Base-by-base conservation (phyloP, 1,140 invertebrate genomes). In the Liolophura sinensis region DNA sequence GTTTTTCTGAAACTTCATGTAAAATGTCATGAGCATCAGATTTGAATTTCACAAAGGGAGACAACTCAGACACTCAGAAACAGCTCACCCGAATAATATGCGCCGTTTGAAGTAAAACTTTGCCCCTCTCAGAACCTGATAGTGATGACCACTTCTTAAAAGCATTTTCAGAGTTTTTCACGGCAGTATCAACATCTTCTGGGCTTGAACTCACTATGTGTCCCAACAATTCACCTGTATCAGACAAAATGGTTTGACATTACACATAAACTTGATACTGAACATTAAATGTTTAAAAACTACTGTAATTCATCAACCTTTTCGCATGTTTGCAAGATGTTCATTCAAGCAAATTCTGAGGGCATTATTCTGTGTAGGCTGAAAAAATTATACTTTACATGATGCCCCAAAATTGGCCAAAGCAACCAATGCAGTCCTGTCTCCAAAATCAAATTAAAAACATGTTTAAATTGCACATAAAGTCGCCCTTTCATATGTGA, bases 101-200 rank as follows among this genome's bases (percentile, higher is more conserved):
- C 15, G 82, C 80, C 22, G 83, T 78, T 63, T 74, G 73, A 58
- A 67, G 77, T 0, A 84, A 67, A 12, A 83, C 61, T 68, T 76
- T 73, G 48, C 81, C 83, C 65, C 82, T 57, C 60, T 84, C 75
- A 70, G 78, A 79, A 18, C 77, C 79, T n/a, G 83, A 74, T 20
- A 78, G 54, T 60, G 73, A 60, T 14, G 77, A 75, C 81, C 81
- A 83, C 5, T 70, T 49, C 56, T 62, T 64, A 54, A 80, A 80
- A 3, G 79, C 78, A 47, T 62, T 50, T 60, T 62, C 70, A 1
- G 82, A 78, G 51, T 51, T 67, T 15, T 59, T 22, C 0, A 84
- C 77, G 5, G 81, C 82, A 16, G 61, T 49, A 58, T 83, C 65
- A 12, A 84, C 75, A 70, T 82, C 81, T 51, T 69, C 24, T 59